Evolutionary conservation across 2,888 invertebrate genomes (phyloP).

Genomic region (Ellobium chinense): DNA sequence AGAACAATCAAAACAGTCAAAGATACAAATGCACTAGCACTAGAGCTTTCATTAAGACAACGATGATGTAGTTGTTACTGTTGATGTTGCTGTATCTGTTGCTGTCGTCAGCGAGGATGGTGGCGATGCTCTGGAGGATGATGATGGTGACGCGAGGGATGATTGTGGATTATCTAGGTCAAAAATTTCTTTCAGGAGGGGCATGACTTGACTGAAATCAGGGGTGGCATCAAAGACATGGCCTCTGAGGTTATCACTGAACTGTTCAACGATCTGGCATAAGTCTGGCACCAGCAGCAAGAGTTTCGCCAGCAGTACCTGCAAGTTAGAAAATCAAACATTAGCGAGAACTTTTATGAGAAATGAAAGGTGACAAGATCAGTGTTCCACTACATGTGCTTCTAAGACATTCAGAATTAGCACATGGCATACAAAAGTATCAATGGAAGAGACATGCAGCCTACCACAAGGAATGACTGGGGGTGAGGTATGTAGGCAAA

Average conservation of each 20-base stretch:
- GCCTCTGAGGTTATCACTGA: conserved; percentile 59
- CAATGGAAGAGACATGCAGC: too few relatives aligned
- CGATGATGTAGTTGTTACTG: not conserved
- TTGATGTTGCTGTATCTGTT: too few relatives aligned
- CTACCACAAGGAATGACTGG: too few relatives aligned
- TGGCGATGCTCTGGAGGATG: not conserved
- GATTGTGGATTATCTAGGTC: conserved; percentile 51
- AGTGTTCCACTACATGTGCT: too few relatives aligned
- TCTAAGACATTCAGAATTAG: too few relatives aligned
- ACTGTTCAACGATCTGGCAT: conserved; percentile 67
- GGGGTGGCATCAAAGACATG: conserved; percentile 58
- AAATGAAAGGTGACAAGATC: too few relatives aligned
- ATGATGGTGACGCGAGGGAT: not conserved
- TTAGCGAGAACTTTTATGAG: too few relatives aligned
- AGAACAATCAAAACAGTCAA: not conserved
- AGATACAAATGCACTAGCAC: not conserved
- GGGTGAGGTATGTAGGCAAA: too few relatives aligned
- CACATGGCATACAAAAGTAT: too few relatives aligned
- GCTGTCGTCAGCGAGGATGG: too few relatives aligned
- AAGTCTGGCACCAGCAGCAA: conserved; percentile 68
- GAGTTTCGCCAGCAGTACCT: conserved; percentile 63
- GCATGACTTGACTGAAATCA: conserved; percentile 60
- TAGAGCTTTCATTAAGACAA: not conserved
- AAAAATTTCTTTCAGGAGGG: conserved; percentile 67
- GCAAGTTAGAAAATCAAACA: conserved; percentile 33